These are phyloP conservation scores for Cerastis leucographa DNA, from an alignment of 2,888 invertebrate genomes.

Conservation along the genomic window DNA sequence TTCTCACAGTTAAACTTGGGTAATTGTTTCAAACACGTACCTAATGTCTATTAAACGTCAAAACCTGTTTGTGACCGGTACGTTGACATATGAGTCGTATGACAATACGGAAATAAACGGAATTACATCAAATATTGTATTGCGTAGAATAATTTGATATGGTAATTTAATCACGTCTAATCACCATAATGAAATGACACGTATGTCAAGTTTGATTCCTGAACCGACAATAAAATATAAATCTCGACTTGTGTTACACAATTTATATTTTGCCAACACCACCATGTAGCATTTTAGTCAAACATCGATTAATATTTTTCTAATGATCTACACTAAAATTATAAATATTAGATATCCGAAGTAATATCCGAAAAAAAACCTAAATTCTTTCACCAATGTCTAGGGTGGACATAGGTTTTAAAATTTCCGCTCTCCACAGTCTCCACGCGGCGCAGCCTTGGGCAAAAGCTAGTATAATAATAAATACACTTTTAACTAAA, in stretches of 20 bases:
- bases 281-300: neutral
- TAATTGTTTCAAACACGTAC: constrained; percentile 77
- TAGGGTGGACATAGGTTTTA: neutral
- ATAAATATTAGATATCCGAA: neutral
- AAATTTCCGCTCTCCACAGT: neutral
- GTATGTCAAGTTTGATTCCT: constrained; percentile 10
- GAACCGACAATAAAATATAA: constrained; percentile 2
- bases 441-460: neutral
- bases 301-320: neutral
- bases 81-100: constrained; percentile 65
- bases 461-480: neutral
- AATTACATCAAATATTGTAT: constrained; percentile 46
- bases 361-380: neutral
- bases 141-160: constrained; percentile 38
- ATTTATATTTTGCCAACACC: neutral
- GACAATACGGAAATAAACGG: constrained; percentile 62
- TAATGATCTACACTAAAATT: neutral
- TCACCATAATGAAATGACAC: constrained; percentile 37
- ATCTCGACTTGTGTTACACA: neutral
- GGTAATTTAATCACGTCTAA: constrained; percentile 42
- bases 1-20: constrained; percentile 77
- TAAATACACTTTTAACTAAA: neutral
- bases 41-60: constrained; percentile 73
- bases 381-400: neutral
- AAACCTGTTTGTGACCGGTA: constrained; percentile 73